Base-by-base conservation (phyloP, 2,113 vertebrate species). In the Trochalopteron elliotii region DNA sequence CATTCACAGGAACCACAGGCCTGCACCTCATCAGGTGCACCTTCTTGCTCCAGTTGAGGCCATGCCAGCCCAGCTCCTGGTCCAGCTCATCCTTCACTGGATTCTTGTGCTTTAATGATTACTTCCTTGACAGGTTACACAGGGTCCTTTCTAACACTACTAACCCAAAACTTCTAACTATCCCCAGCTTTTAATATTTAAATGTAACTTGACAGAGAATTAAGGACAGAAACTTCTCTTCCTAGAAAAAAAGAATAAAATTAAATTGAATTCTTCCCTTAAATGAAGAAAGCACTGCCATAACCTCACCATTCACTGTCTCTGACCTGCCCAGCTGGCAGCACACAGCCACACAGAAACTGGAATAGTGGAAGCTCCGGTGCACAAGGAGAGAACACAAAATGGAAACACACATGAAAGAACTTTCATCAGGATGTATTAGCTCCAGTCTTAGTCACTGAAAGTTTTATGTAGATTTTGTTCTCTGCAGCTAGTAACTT, bases 281-380 rank as follows among this genome's bases (percentile, higher is more conserved):
- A 56, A 11, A 44, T 4, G 21, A 55, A 59, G 21, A 28, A 82
- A 89, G 39, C 20, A 76, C n/a, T 37, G 20, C 39, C 19, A 37
- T 6, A 89, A 56, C 16, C 55, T 78, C 80, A 59, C 16, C 55
- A 28, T 21, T 37, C 27, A 25, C 47, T 55, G 40, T 7, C 27
- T 55, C 56, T 75, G 28, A 64, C 18, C 47, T 56, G 42, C 39
- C 65, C 40, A 15, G 30, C 27, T 39, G 70, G 53, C 61, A 79
- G 30, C 6, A 49, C 0, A 0, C 2, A 2, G 44, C 39, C 70
- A 60, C 15, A 24, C 16, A 47, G 20, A 69, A 87, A 77, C 27
- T 4, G 27, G 25, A 31, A 4, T 7, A 47, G 52, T 3, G 12
- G 52, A 47, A 94, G 37, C 60, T 22, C 17, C 23, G 10, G 52